Evolutionary conservation across 2,888 invertebrate species (phyloP).

Genomic region (Lasioglossum morio): DNA sequence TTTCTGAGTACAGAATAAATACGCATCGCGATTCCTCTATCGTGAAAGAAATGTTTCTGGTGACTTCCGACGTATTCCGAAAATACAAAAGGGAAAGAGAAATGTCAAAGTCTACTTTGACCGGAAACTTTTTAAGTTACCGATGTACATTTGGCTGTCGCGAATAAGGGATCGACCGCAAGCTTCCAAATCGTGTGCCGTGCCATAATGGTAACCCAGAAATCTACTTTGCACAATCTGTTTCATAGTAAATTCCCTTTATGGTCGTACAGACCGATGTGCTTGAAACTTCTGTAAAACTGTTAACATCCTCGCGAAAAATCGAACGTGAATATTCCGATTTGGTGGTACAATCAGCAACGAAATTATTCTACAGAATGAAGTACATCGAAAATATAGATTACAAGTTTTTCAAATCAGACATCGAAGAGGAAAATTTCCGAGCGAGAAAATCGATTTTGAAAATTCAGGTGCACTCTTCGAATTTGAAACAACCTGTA

Average conservation of each 20-base stretch:
- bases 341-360: neutral
- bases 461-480: too few species aligned
- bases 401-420: neutral
- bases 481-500: neutral
- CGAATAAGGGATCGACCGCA: conserved; percentile 1
- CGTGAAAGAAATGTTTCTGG: neutral
- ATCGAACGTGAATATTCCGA: neutral
- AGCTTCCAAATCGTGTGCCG: neutral
- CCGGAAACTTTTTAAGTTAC: neutral
- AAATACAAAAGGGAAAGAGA: neutral
- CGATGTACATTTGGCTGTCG: conserved; percentile 7
- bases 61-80: neutral
- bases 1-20: too few species aligned
- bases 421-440: neutral
- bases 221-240: neutral
- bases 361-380: neutral
- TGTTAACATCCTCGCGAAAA: neutral
- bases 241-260: neutral
- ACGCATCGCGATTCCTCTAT: neutral
- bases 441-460: neutral
- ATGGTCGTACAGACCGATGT: neutral
- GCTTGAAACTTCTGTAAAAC: neutral
- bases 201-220: neutral
- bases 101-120: neutral
- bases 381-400: neutral